Evolutionary conservation across 2,797 vertebrate species (phyloP).

Genomic region (Oreortyx pictus): DNA sequence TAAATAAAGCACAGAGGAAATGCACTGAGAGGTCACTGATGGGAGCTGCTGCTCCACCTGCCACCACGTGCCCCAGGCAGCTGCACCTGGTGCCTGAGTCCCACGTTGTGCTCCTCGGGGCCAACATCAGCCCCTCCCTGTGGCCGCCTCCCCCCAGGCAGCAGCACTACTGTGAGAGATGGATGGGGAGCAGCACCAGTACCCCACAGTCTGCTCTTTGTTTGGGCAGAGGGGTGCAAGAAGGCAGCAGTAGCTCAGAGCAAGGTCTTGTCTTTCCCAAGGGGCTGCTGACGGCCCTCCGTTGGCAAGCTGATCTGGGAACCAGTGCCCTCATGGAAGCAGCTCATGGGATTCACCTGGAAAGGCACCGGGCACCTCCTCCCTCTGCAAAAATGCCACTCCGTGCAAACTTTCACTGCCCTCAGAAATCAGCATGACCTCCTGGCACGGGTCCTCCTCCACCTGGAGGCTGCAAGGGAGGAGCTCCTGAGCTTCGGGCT

Average conservation of each 20-base stretch:
- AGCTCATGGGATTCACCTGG: rapidly evolving
- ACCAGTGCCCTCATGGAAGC: rapidly evolving
- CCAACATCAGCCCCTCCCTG: rapidly evolving
- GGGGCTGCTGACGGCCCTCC: not conserved
- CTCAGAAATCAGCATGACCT: not conserved
- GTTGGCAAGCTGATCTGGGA: rapidly evolving
- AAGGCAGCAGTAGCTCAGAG: not conserved
- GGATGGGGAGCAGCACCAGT: not conserved
- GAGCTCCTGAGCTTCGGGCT: rapidly evolving
- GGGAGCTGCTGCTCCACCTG: too few relatives aligned
- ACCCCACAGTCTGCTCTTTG: not conserved
- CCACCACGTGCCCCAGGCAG: not conserved
- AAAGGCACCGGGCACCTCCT: not conserved
- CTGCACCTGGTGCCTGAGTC: not conserved
- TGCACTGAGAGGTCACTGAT: too few relatives aligned
- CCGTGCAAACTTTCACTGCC: not conserved
- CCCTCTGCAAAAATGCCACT: not conserved
- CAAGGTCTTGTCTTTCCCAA: not conserved
- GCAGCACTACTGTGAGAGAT: not conserved
- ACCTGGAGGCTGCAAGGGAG: rapidly evolving
- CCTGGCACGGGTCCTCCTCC: not conserved
- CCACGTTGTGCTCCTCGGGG: not conserved
- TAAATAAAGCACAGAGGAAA: conserved; percentile 42
- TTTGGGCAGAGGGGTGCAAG: not conserved
- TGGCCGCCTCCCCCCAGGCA: not conserved